These are phyloP conservation scores for Proterorhinus semilunaris DNA, from an alignment of 2,113 vertebrate genomes.

Conservation along the genomic window DNA sequence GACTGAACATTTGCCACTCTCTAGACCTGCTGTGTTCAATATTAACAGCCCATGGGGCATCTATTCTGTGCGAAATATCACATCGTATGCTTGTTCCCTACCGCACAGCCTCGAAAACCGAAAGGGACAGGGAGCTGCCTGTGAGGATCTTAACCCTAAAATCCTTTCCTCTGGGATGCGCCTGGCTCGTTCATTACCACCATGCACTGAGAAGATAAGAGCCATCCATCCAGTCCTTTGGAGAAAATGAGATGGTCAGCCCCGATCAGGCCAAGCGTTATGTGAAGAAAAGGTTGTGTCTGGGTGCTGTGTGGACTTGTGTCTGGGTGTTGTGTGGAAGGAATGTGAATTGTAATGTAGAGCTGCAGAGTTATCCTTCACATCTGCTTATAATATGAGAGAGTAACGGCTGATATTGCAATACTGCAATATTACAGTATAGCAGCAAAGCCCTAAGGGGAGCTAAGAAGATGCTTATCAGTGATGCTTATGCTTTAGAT, in stretches of 20 bases:
- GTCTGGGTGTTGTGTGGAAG: not conserved
- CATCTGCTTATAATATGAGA: constrained; percentile 15
- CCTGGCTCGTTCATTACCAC: constrained; percentile 16
- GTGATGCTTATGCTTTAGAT: too few species aligned
- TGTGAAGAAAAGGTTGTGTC: constrained; percentile 6
- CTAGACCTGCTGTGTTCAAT: constrained; percentile 67
- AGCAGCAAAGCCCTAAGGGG: too few species aligned
- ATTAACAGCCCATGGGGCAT: constrained; percentile 63
- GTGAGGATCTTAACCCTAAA: constrained; percentile 30
- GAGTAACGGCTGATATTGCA: not conserved
- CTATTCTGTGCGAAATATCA: constrained; percentile 48
- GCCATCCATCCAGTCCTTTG: constrained; percentile 20
- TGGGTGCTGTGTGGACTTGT: constrained; percentile 6
- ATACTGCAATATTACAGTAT: too few species aligned
- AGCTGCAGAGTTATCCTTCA: constrained; percentile 20
- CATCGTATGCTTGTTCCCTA: constrained; percentile 21
- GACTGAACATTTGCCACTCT: constrained; percentile 48
- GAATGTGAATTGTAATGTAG: constrained; percentile 33
- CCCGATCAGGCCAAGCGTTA: constrained; percentile 13
- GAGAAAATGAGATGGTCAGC: constrained; percentile 30
- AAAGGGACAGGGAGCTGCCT: constrained; percentile 16
- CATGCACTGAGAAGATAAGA: constrained; percentile 17
- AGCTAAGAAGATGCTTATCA: not conserved
- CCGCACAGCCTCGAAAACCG: constrained; percentile 18
- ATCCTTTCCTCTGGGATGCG: constrained; percentile 11